Evolutionary conservation across 1,140 invertebrate species (phyloP).

Genomic region (Drosophila kurseongensis): DNA sequence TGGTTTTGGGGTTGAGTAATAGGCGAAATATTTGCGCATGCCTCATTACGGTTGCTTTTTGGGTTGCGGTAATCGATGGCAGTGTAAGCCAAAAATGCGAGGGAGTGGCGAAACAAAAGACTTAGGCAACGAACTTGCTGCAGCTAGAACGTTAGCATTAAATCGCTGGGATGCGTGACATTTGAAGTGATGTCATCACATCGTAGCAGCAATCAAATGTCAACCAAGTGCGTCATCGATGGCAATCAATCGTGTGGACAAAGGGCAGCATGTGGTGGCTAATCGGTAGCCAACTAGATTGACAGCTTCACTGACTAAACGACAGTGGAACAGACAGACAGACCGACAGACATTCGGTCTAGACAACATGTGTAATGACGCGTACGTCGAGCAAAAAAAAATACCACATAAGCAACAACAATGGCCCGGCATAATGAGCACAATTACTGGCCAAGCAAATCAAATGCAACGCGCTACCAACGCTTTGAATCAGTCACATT

Average conservation of each 20-base stretch:
- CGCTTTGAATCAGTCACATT: slow-evolving; percentile 78
- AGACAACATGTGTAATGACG: slow-evolving; percentile 80
- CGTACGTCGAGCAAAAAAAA: slow-evolving; percentile 47
- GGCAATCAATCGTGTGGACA: slow-evolving; percentile 33
- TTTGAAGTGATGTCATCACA: slow-evolving; percentile 57
- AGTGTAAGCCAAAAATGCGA: slow-evolving; percentile 68
- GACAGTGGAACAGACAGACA: slow-evolving; percentile 25
- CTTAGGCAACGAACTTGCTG: slow-evolving; percentile 67
- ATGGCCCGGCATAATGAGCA: slow-evolving; percentile 70
- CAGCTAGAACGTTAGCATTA: slow-evolving; percentile 38
- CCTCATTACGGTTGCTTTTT: slow-evolving; percentile 74
- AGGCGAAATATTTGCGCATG: slow-evolving; percentile 81
- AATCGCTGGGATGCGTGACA: slow-evolving; percentile 57
- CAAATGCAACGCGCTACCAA: slow-evolving; percentile 79
- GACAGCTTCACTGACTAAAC: slow-evolving; percentile 50
- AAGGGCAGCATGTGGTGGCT: slow-evolving; percentile 66
- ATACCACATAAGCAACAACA: slow-evolving; percentile 33
- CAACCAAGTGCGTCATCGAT: slow-evolving; percentile 73
- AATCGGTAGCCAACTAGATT: slow-evolving; percentile 55
- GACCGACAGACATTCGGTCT: slow-evolving; percentile 59
- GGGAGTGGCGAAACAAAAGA: slow-evolving; percentile 79
- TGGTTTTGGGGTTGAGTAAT: slow-evolving; percentile 64
- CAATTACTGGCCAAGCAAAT: slow-evolving; percentile 77
- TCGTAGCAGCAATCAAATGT: slow-evolving; percentile 52
- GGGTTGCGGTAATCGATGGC: slow-evolving; percentile 73